Conservation (phyloP, 1,140 invertebrate genomes). For the Metopolophium dirhodum region DNA sequence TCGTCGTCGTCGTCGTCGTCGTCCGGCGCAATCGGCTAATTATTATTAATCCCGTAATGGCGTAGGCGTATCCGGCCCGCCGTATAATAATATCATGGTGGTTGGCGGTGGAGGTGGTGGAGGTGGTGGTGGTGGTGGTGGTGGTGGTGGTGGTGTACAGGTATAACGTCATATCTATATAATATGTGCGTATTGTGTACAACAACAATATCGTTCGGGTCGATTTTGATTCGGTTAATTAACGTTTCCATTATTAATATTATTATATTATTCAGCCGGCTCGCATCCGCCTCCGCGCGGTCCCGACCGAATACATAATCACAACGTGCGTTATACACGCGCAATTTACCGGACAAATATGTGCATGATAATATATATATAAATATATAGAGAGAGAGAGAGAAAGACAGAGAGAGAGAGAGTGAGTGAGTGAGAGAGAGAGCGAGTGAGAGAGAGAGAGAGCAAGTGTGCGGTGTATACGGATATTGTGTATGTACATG, state of each 20-base stretch:
- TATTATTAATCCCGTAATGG: conserved; percentile 29
- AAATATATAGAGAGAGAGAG: neutral
- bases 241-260: conserved; percentile 44
- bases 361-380: neutral
- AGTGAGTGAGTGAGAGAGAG: neutral
- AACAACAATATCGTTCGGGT: neutral
- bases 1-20: neutral
- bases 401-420: no score
- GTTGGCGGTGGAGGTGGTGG: no score
- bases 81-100: no score
- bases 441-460: no score
- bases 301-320: neutral
- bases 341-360: conserved; percentile 35
- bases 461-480: neutral
- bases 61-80: neutral
- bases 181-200: neutral
- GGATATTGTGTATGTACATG: neutral
- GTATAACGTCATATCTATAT: neutral
- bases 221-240: conserved; percentile 41
- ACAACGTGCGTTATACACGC: conserved; percentile 28
- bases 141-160: neutral
- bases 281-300: neutral
- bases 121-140: neutral
- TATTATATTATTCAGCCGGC: neutral
- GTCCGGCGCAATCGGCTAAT: conserved; percentile 12